phyloP scores from a whole-genome alignment of 1,140 invertebrate genomes.

The Antheraea mylitta region DNA sequence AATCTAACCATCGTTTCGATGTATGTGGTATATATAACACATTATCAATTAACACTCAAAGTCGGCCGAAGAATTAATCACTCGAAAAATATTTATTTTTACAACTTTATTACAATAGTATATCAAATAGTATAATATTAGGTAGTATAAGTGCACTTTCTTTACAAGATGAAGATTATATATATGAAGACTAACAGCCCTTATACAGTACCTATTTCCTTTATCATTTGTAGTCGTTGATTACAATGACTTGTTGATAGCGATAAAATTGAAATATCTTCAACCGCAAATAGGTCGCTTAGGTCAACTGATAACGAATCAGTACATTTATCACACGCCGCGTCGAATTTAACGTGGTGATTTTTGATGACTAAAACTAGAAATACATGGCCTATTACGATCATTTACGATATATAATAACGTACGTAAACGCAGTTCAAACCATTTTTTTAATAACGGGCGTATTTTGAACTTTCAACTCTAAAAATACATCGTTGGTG shows the following conservation, averaged over 20 bases:
- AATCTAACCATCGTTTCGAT: too few relatives aligned
- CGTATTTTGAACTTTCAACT: conserved; percentile 77
- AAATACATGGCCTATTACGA: background rate
- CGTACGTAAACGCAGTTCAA: background rate
- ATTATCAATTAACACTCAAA: too few relatives aligned
- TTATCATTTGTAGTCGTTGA: background rate
- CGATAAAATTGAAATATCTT: background rate
- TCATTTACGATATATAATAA: background rate
- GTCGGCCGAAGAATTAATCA: too few relatives aligned
- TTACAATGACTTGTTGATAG: background rate
- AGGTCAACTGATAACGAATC: conserved; percentile 2
- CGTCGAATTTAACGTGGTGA: background rate
- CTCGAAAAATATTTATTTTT: too few relatives aligned
- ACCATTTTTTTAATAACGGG: conserved; percentile 30
- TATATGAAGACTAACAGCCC: background rate
- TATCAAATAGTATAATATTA: too few relatives aligned
- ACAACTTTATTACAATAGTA: too few relatives aligned
- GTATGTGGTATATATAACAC: too few relatives aligned
- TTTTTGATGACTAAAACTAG: background rate
- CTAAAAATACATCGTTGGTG: conserved; percentile 73
- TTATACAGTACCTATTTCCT: background rate
- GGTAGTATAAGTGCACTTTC: too few relatives aligned
- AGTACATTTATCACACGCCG: background rate
- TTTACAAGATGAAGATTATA: background rate
- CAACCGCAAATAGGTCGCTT: conserved; percentile 1